These are phyloP conservation scores for Rotaria magnacalcarata DNA, from an alignment of 2,888 invertebrate genomes.

Conservation along the genomic window DNA sequence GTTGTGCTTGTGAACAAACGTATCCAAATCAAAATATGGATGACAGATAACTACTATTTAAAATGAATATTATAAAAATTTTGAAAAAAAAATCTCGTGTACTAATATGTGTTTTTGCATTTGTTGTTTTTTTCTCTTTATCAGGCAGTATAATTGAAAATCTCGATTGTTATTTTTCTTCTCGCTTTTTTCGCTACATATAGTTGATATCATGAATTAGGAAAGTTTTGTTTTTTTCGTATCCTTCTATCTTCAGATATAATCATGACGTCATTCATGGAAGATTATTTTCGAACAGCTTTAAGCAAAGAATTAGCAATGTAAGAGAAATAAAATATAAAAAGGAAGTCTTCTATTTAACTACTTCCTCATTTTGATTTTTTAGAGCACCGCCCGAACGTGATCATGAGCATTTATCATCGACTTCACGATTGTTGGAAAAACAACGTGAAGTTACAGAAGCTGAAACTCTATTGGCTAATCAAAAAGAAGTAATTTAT, in stretches of 20 bases:
- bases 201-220: background rate
- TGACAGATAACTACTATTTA: background rate
- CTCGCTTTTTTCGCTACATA: background rate
- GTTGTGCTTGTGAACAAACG: background rate
- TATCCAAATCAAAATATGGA: background rate
- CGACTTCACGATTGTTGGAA: conserved; percentile 59
- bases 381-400: conserved; percentile 59
- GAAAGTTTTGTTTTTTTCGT: background rate
- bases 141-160: background rate
- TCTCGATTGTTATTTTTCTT: background rate
- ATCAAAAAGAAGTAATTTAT: conserved; percentile 57
- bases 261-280: conserved; percentile 3
- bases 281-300: conserved; percentile 34
- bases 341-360: too few relatives aligned
- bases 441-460: conserved; percentile 59
- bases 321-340: background rate
- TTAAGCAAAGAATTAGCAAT: conserved; percentile 20
- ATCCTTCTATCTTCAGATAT: conserved; percentile 12
- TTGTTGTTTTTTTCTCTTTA: background rate
- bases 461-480: conserved; percentile 58
- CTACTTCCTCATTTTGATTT: background rate
- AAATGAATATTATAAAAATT: too few relatives aligned
- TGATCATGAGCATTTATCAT: conserved; percentile 59
- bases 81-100: background rate
- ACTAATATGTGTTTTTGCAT: background rate